These are phyloP conservation scores for Heliconius nattereri DNA, from an alignment of 1,140 invertebrate species.

Conservation along the genomic window DNA sequence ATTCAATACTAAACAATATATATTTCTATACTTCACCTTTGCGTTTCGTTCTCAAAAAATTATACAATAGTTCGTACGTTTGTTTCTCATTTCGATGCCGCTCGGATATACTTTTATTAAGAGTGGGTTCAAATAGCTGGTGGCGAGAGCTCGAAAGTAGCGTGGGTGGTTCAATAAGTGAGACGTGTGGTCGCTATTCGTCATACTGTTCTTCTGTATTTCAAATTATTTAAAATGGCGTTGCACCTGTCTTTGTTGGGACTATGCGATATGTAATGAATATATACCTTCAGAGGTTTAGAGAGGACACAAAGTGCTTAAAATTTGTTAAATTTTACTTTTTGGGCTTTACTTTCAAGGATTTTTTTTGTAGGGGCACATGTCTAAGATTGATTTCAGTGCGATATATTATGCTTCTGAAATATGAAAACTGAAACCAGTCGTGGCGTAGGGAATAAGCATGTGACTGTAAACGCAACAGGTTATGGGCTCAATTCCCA, in stretches of 20 bases:
- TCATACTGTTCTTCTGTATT: background rate
- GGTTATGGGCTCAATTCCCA: no score
- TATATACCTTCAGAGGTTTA: no score
- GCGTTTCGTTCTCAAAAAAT: background rate
- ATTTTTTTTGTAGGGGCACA: no score
- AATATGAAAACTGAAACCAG: no score
- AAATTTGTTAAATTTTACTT: no score
- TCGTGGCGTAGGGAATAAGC: no score
- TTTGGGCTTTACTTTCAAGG: no score
- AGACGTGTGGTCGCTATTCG: background rate
- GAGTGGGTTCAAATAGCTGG: constrained; percentile 25
- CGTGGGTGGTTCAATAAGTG: constrained; percentile 23
- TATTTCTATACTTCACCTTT: background rate
- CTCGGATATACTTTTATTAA: constrained; percentile 26
- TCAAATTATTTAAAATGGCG: background rate
- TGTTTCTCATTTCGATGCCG: constrained; percentile 28
- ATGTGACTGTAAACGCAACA: no score
- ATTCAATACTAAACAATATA: background rate
- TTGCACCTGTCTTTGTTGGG: background rate
- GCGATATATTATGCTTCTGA: no score
- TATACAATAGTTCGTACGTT: background rate
- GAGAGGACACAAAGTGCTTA: no score
- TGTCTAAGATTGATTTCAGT: no score
- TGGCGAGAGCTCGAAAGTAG: constrained; percentile 27
- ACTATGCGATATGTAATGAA: background rate